Evolutionary conservation across 2,888 invertebrate species (phyloP), one percentile per base, ranked within the genome.

Genomic region (Drosophila histrio): DNA sequence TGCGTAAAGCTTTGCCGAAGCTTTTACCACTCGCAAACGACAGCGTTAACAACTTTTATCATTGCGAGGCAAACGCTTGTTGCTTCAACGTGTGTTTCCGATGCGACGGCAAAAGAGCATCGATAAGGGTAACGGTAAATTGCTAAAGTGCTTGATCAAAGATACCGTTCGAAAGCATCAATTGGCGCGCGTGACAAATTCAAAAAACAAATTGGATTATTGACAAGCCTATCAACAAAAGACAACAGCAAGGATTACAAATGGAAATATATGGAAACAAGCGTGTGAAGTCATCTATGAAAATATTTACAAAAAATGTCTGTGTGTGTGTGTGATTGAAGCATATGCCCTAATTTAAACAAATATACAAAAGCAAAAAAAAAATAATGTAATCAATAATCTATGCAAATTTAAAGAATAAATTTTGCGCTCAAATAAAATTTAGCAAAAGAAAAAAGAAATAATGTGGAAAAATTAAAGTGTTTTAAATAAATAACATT

Each of bases 61-160:
- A 82, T 87, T 81, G 39, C 49, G 67, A 59, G 57, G 44, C 26
- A 52, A 72, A 67, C 76, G 87, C 85, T 82, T 87, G 87, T 82
- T 82, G 82, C 85, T 78, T 85, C 70, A 58, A 76, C 73, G 60
- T 71, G 50, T 43, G 22, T 32, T 47, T 15, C 26, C 6, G 7
- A 28, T 17, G 19, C 19, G 44, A 1, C 32, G 50, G 38, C 19
- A 49, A 17, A 38, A 21, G n/a, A 4, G 26, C 6, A 17, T n/a
- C 30, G 52, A 9, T 8, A 39, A 38, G 3, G n/a, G 50, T 4
- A 47, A 47, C 50, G 53, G 22, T 30, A 71, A 72, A 57, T 24
- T 24, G 32, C 24, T 8, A 30, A 22, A 22, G 7, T 21, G 32
- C 22, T 41, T 24, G 44, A 24, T 26, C 13, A 41, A 56, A 57